Evolutionary conservation across 2,888 invertebrate genomes (phyloP).

Genomic region (Melieria omissa): DNA sequence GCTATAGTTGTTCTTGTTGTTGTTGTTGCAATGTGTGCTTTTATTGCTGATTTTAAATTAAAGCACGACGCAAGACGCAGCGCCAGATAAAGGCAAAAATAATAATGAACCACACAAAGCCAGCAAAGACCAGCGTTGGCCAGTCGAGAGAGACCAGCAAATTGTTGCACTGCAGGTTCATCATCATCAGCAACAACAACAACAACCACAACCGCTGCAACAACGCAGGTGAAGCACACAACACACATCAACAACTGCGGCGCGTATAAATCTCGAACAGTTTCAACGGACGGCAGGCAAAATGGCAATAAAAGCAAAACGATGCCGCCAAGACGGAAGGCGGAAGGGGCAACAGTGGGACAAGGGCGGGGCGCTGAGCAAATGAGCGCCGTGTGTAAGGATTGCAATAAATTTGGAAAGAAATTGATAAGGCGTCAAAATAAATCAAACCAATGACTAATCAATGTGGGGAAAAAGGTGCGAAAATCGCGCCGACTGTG

Average conservation of each 20-base stretch:
- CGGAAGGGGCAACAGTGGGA: not conserved
- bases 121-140: too few relatives aligned
- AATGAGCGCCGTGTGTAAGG: conserved; percentile 50
- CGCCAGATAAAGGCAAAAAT: conserved; percentile 10
- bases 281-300: conserved; percentile 11
- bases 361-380: too few relatives aligned
- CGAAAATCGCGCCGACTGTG: conserved; percentile 34
- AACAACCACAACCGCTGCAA: not conserved
- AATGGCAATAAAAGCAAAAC: conserved; percentile 9
- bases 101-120: too few relatives aligned
- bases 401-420: conserved; percentile 66
- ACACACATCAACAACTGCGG: conserved; percentile 29
- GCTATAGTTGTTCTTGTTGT: conserved; percentile 42
- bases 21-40: conserved; percentile 10
- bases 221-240: not conserved
- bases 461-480: conserved; percentile 48
- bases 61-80: conserved; percentile 5
- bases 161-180: not conserved
- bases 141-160: too few relatives aligned
- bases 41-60: conserved; percentile 20
- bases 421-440: conserved; percentile 67
- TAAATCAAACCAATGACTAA: conserved; percentile 62
- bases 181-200: conserved; percentile 32
- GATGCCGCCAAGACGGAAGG: not conserved
- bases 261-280: conserved; percentile 24